Evolutionary conservation across 2,797 vertebrate genomes (phyloP).

Genomic region (Sebastolobus alascanus): DNA sequence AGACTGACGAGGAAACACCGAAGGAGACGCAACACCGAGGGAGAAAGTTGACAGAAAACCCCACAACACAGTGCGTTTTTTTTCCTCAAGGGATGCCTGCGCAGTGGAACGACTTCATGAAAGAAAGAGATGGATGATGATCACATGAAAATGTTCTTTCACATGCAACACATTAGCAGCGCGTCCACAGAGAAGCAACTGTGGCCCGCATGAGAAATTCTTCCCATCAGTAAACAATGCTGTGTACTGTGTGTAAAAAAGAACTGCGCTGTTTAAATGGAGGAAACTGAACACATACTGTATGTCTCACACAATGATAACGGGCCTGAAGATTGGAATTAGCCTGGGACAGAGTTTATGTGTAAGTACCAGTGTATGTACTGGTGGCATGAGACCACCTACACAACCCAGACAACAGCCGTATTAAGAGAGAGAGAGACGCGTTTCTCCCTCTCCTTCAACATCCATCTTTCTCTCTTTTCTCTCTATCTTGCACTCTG

Average conservation of each 20-base stretch:
- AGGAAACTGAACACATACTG: slow-evolving; percentile 9
- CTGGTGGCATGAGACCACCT: slow-evolving; percentile 17
- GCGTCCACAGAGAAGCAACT: slow-evolving; percentile 43
- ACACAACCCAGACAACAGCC: background rate
- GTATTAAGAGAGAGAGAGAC: slow-evolving; percentile 1
- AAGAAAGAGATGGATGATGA: slow-evolving; percentile 62
- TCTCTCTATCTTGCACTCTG: slow-evolving; percentile 37
- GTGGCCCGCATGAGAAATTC: slow-evolving; percentile 17
- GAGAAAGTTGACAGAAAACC: slow-evolving; percentile 53
- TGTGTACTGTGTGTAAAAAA: slow-evolving; percentile 22
- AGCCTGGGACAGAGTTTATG: slow-evolving; percentile 44
- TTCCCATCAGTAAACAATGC: slow-evolving; percentile 43
- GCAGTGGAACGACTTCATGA: slow-evolving; percentile 30
- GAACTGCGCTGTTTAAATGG: slow-evolving; percentile 2
- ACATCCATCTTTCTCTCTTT: slow-evolving; percentile 32
- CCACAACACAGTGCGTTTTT: slow-evolving; percentile 17
- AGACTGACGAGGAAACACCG: slow-evolving; percentile 43
- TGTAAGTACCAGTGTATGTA: slow-evolving; percentile 14
- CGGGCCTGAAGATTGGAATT: slow-evolving; percentile 25
- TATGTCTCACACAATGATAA: slow-evolving; percentile 27
- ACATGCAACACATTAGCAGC: slow-evolving; percentile 63
- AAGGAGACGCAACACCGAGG: slow-evolving; percentile 35
- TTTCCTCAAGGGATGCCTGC: slow-evolving; percentile 36
- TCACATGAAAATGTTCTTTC: slow-evolving; percentile 64
- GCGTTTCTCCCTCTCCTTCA: slow-evolving; percentile 14